A percentile compares a stretch with the other conserved stretches of the same genome.
Evolutionary conservation across 2,113 vertebrate genomes (phyloP).

Genomic region (Micronycteris hirsuta): DNA sequence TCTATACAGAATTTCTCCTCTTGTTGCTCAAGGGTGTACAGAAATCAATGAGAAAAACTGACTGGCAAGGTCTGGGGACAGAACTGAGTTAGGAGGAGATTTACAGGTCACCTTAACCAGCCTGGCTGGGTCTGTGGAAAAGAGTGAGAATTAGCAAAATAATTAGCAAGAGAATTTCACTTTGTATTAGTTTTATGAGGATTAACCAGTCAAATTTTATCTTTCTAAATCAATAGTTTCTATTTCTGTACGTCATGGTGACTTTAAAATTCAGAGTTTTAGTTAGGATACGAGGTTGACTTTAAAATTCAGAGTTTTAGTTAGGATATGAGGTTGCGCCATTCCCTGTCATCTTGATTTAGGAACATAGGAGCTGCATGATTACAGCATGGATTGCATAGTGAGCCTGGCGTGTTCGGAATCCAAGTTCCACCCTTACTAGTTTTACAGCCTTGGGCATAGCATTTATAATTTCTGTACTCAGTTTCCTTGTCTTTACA

Average conservation of each 20-base stretch:
- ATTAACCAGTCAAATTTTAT: not conserved
- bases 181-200: not conserved
- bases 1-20: not conserved
- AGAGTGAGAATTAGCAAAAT: not conserved
- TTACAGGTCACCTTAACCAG: not conserved
- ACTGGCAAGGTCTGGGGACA: not conserved
- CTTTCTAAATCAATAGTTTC: not conserved
- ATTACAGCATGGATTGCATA: not conserved
- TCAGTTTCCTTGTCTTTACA: not conserved
- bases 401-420: not conserved
- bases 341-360: not conserved
- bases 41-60: not conserved
- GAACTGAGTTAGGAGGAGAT: not conserved
- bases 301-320: not conserved
- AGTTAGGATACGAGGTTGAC: not conserved
- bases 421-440: not conserved
- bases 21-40: no score
- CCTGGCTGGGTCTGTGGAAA: not conserved
- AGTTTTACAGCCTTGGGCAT: not conserved
- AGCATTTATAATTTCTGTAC: not conserved
- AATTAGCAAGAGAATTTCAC: not conserved
- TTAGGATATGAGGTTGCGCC: not conserved
- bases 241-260: not conserved
- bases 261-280: not conserved
- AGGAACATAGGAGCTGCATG: not conserved